Conservation (phyloP, 1,140 invertebrate species). For the Pachyrhynchus sulphureomaculatus region DNA sequence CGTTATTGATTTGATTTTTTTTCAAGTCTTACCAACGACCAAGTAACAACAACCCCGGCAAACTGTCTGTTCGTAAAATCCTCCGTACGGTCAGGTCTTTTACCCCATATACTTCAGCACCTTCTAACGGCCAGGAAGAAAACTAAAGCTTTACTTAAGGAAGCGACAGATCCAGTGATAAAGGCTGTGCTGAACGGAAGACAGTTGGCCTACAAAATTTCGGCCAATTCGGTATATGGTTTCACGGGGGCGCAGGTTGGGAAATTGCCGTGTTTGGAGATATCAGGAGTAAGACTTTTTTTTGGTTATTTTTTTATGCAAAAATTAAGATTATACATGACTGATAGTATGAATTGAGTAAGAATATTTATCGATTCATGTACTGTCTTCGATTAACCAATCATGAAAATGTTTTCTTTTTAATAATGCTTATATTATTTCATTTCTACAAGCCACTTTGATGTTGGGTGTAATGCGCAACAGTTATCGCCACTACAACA, state of each 20-base stretch:
- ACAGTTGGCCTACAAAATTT: slow-evolving; percentile 97
- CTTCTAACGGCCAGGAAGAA: slow-evolving; percentile 89
- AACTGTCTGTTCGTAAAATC: slow-evolving; percentile 92
- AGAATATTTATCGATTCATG: too few relatives aligned
- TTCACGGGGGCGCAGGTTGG: slow-evolving; percentile 99
- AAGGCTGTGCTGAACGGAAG: slow-evolving; percentile 94
- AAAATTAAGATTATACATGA: too few relatives aligned
- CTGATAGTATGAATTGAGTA: too few relatives aligned
- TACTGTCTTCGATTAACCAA: too few relatives aligned
- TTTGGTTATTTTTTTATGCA: too few relatives aligned
- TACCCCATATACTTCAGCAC: slow-evolving; percentile 96
- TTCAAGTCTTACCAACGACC: slow-evolving; percentile 60
- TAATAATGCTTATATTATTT: too few relatives aligned
- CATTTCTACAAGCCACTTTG: too few relatives aligned
- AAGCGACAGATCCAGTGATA: slow-evolving; percentile 93
- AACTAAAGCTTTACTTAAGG: slow-evolving; percentile 86
- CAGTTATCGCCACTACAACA: too few relatives aligned
- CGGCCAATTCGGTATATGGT: slow-evolving; percentile 99
- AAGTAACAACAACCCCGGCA: slow-evolving; percentile 89
- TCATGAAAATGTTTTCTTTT: too few relatives aligned
- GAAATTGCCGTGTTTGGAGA: slow-evolving; percentile 97
- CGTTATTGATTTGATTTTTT: too few relatives aligned
- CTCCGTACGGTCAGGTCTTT: slow-evolving; percentile 78
- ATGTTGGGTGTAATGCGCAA: too few relatives aligned
- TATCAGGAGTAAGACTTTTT: slow-evolving; percentile 73